Evolutionary conservation across 2,888 invertebrate genomes (phyloP).

Genomic region (Liposcelis brunnea): DNA sequence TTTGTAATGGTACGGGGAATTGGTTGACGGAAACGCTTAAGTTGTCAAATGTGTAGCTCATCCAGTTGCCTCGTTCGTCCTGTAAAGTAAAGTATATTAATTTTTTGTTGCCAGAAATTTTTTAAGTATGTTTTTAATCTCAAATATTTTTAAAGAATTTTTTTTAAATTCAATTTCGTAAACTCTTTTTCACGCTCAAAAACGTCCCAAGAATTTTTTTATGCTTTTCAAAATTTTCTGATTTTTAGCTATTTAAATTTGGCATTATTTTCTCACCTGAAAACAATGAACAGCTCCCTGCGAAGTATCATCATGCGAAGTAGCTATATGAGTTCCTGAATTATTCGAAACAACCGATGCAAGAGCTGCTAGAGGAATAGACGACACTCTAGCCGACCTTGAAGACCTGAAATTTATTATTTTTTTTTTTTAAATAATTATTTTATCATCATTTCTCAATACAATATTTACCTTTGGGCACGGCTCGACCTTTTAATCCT

Average conservation of each 20-base stretch:
- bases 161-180: too few species aligned
- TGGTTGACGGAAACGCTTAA: conserved; percentile 20
- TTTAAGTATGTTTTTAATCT: too few species aligned
- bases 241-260: too few species aligned
- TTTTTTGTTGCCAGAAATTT: too few species aligned
- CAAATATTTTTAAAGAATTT: too few species aligned
- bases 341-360: conserved; percentile 29
- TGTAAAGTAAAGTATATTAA: conserved; percentile 29
- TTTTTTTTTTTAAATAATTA: too few species aligned
- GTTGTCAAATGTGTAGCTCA: conserved; percentile 73
- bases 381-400: conserved; percentile 17
- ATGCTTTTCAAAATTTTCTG: too few species aligned
- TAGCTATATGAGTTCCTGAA: conserved; percentile 45
- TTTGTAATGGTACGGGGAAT: background rate
- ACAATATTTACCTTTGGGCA: conserved; percentile 20
- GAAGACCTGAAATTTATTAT: background rate
- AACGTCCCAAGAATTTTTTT: too few species aligned
- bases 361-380: conserved; percentile 24
- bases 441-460: background rate
- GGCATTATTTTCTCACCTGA: background rate
- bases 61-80: conserved; percentile 74
- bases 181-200: too few species aligned
- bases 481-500: conserved; percentile 38
- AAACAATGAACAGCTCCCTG: conserved; percentile 77
- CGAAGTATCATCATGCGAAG: conserved; percentile 56